A percentile compares a stretch with the other conserved stretches of the same genome.
These are phyloP conservation scores for Glomeris marginata DNA, from an alignment of 2,888 invertebrate species.

Conservation along the genomic window DNA sequence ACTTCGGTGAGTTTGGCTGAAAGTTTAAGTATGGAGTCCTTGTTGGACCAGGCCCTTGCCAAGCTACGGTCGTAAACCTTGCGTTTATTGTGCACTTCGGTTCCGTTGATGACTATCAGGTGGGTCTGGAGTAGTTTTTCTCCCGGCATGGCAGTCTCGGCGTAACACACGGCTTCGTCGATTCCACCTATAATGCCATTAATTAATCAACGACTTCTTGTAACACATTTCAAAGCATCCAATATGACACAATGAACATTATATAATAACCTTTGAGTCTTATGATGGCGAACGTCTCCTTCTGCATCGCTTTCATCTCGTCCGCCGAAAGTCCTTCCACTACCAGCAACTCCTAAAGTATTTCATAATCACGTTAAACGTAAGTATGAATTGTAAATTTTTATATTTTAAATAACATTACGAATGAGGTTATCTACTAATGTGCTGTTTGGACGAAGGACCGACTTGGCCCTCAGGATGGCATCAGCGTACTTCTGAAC, in stretches of 20 bases:
- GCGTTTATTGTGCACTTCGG: conserved; percentile 11
- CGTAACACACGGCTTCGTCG: conserved; percentile 15
- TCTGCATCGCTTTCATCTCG: conserved; percentile 12
- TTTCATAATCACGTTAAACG: too few species aligned
- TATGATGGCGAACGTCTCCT: conserved; percentile 14
- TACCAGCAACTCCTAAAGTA: conserved; percentile 10
- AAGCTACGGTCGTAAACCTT: conserved; percentile 12
- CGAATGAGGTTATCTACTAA: too few species aligned
- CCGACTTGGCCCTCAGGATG: conserved; percentile 10
- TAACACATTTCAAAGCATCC: too few species aligned
- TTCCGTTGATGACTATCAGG: conserved; percentile 12
- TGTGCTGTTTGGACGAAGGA: conserved; percentile 13
- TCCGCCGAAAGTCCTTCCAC: conserved; percentile 11
- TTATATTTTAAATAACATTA: too few species aligned
- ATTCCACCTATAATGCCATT: too few species aligned
- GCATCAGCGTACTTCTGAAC: conserved; percentile 14
- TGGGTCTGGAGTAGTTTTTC: conserved; percentile 14
- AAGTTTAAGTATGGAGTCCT: conserved; percentile 12
- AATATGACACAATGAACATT: too few species aligned
- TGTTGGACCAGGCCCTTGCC: conserved; percentile 13
- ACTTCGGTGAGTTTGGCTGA: conserved; percentile 13
- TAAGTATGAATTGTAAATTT: too few species aligned
- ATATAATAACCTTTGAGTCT: conserved; percentile 9
- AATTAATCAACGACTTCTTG: too few species aligned
- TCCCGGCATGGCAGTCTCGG: conserved; percentile 14